Evolutionary conservation across 2,888 invertebrate species (phyloP).

Genomic region (Tetranychus truncatus): DNA sequence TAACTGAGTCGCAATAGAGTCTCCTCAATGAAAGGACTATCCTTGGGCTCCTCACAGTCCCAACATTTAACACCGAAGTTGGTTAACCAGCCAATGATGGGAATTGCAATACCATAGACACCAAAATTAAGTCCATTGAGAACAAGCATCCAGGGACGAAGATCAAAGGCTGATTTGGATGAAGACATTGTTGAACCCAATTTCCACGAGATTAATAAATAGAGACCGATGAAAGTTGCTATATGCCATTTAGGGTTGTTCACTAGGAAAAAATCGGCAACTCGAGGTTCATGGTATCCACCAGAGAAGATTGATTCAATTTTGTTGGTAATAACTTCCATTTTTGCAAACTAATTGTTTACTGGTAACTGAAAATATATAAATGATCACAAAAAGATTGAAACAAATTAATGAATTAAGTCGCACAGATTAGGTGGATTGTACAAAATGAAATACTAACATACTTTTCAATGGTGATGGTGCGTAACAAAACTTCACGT

Average conservation of each 20-base stretch:
- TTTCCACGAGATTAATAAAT: neutral
- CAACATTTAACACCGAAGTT: neutral
- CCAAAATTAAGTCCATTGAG: neutral
- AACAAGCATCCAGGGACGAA: conserved; percentile 1
- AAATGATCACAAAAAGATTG: neutral
- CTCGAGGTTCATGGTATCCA: conserved; percentile 2
- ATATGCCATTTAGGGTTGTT: neutral
- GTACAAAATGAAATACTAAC: neutral
- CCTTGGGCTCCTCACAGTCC: neutral
- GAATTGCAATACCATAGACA: conserved; percentile 5
- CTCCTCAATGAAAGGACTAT: neutral
- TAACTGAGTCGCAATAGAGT: neutral
- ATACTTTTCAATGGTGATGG: no score
- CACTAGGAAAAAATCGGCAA: neutral
- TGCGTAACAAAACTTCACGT: no score
- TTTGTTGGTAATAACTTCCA: conserved; percentile 1
- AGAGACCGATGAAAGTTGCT: neutral
- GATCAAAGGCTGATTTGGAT: neutral
- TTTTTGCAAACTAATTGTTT: neutral
- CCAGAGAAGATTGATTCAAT: neutral
- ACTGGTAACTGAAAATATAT: neutral
- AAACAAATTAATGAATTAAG: neutral
- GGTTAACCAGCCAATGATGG: neutral
- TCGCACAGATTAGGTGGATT: neutral
- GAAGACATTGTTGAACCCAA: neutral